Conservation (phyloP, 1,140 invertebrate species). For the Drosophila parvula region DNA sequence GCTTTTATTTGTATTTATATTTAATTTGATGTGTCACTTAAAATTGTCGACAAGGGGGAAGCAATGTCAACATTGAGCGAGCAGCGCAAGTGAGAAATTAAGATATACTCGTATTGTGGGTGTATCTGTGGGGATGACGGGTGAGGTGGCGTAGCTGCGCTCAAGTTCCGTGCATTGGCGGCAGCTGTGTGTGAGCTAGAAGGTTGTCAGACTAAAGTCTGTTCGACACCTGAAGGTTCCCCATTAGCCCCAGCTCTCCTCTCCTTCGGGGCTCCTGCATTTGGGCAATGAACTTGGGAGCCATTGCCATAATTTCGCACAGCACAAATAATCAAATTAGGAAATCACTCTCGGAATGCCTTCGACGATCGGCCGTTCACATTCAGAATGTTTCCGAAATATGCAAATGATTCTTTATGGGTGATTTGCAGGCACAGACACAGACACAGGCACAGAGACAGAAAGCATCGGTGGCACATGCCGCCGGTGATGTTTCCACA, state of each 20-base stretch:
- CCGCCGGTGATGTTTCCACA: conserved; percentile 29
- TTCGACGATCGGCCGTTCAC: background rate
- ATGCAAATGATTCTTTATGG: conserved; percentile 21
- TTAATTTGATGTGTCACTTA: conserved; percentile 80
- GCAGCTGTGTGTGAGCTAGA: conserved; percentile 5
- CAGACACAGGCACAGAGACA: too few species aligned
- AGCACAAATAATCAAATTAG: conserved; percentile 4
- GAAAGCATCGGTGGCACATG: conserved; percentile 12
- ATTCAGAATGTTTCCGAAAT: conserved; percentile 9
- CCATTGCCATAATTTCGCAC: conserved; percentile 1
- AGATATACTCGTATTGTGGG: conserved; percentile 80
- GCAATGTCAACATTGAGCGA: conserved; percentile 29
- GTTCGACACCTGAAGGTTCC: conserved; percentile 49
- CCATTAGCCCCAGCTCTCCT: background rate
- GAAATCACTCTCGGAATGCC: conserved; percentile 4
- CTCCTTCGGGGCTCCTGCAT: conserved; percentile 40
- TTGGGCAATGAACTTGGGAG: conserved; percentile 67
- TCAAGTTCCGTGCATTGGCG: too few species aligned
- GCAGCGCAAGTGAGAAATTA: conserved; percentile 50
- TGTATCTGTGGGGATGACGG: conserved; percentile 31
- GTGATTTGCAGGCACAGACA: conserved; percentile 6
- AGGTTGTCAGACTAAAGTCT: conserved; percentile 47
- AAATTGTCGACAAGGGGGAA: conserved; percentile 51
- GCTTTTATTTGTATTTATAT: conserved; percentile 69
- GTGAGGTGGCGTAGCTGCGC: background rate